Evolutionary conservation across 2,797 vertebrate species (phyloP).

Genomic region (Xenopus petersii): DNA sequence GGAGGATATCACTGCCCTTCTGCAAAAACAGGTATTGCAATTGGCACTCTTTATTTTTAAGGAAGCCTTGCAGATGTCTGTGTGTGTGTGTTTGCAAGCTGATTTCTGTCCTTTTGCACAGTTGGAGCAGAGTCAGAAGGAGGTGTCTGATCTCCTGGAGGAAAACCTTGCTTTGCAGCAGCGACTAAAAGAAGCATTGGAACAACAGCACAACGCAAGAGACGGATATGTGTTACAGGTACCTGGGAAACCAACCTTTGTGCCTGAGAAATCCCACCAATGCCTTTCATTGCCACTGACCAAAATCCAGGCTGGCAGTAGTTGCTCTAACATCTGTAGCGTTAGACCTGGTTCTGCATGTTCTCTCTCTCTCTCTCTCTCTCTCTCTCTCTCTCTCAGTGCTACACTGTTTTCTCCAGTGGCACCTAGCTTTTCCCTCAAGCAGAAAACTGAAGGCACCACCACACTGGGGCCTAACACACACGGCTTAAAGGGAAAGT

Average conservation of each 20-base stretch:
- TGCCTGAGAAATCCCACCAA: background rate
- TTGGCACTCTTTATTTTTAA: background rate
- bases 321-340: background rate
- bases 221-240: constrained; percentile 96
- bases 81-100: background rate
- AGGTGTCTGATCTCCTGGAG: constrained; percentile 84
- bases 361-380: background rate
- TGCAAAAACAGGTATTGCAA: constrained; percentile 86
- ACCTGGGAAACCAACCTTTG: constrained; percentile 27
- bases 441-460: background rate
- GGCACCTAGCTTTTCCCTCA: constrained; percentile 16
- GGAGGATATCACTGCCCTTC: constrained; percentile 78
- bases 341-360: constrained; percentile 18
- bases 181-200: constrained; percentile 85
- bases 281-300: background rate
- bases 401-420: background rate
- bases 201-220: constrained; percentile 85
- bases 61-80: background rate
- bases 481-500: background rate
- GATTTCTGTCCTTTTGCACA: constrained; percentile 50
- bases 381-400: background rate
- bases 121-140: constrained; percentile 92
- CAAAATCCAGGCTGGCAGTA: background rate
- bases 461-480: too few species aligned
- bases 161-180: constrained; percentile 89